These are phyloP conservation scores for Noturus placidus DNA, from an alignment of 2,113 vertebrate genomes.

Conservation along the genomic window DNA sequence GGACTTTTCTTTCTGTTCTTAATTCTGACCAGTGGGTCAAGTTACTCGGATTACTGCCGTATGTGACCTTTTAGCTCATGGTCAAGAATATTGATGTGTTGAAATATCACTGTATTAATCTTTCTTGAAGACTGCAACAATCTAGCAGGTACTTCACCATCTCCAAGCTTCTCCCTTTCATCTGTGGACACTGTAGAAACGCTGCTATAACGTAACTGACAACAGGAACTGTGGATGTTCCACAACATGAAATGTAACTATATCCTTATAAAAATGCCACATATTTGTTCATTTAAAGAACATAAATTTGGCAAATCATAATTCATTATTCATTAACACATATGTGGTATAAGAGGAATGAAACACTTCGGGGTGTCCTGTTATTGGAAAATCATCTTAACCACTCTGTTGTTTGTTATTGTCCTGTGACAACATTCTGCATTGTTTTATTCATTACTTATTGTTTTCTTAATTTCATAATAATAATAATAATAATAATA, in stretches of 20 bases:
- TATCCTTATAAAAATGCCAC: background rate
- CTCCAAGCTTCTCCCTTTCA: background rate
- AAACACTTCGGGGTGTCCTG: background rate
- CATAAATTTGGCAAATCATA: background rate
- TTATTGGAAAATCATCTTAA: background rate
- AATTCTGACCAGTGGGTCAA: slow-evolving; percentile 19
- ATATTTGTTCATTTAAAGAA: background rate
- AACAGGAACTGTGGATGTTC: background rate
- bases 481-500: too few relatives aligned
- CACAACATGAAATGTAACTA: background rate
- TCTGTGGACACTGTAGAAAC: background rate
- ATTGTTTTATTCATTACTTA: background rate
- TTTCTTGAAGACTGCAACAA: background rate
- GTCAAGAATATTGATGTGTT: slow-evolving; percentile 18
- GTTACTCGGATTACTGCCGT: background rate
- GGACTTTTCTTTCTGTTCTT: slow-evolving; percentile 31
- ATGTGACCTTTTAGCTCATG: slow-evolving; percentile 9
- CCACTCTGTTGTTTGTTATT: background rate
- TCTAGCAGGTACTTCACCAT: slow-evolving; percentile 18
- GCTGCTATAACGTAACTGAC: background rate
- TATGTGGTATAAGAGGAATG: background rate
- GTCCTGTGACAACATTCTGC: background rate
- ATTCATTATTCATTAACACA: too few relatives aligned
- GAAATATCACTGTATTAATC: background rate
- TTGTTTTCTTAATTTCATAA: too few relatives aligned